Percentiles rank a stretch among this genome's conserved stretches.
These are phyloP conservation scores for Eulithis prunata DNA, from an alignment of 2,888 invertebrate genomes.

Conservation along the genomic window DNA sequence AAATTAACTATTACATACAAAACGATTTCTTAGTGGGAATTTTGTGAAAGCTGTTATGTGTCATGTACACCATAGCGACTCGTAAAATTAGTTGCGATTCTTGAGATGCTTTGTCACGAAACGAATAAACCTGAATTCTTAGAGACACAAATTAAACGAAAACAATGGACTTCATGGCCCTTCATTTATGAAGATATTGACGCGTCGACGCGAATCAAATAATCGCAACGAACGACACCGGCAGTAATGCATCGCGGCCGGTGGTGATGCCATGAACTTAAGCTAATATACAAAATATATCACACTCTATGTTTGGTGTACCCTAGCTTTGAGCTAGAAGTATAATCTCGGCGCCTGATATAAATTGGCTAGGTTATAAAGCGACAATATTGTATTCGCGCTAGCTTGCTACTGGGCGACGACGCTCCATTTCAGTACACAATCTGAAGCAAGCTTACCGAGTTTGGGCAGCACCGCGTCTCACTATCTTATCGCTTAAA, in stretches of 20 bases:
- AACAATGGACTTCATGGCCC: constrained; percentile 51
- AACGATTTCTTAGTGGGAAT: constrained; percentile 25
- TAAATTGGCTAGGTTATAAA: constrained; percentile 65
- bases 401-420: constrained; percentile 49
- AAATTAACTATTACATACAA: constrained; percentile 36
- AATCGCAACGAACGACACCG: constrained; percentile 8
- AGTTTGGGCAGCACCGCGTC: constrained; percentile 48
- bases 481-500: constrained; percentile 54
- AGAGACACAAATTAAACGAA: constrained; percentile 37
- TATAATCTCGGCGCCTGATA: constrained; percentile 50
- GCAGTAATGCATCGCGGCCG: constrained; percentile 8
- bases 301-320: constrained; percentile 17
- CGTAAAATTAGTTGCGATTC: constrained; percentile 42
- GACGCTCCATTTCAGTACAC: constrained; percentile 51
- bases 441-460: constrained; percentile 48
- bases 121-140: constrained; percentile 49
- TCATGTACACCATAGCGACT: constrained; percentile 20
- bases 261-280: constrained; percentile 12
- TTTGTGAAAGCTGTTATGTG: constrained; percentile 29
- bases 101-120: constrained; percentile 55
- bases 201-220: constrained; percentile 60
- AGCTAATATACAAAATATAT: constrained; percentile 21
- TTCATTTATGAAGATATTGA: constrained; percentile 49
- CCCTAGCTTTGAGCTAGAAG: constrained; percentile 22
- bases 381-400: constrained; percentile 60